Base-by-base conservation (phyloP, 2,113 vertebrate species). In the Patagioenas fasciata region DNA sequence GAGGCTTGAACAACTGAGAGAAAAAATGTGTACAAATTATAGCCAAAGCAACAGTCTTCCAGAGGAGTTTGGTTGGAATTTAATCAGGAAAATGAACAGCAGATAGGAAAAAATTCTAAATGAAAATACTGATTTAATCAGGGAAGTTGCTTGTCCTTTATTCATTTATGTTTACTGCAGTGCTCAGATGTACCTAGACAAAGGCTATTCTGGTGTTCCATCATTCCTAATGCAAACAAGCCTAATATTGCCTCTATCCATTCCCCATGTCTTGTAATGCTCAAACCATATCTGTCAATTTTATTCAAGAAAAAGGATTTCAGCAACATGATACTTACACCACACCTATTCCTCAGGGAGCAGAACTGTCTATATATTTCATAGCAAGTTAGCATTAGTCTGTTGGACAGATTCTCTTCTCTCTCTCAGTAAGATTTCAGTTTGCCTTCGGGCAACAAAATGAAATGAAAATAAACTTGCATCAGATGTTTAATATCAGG, bases 381-480 rank as follows among this genome's bases (percentile, higher is more conserved):
- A 95, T 40, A 66, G 5, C 65, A 64, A 25, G 20, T 94, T 85
- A 93, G 4, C 36, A 53, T 93, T 88, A 94, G 34, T 62, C 38
- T 87, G 31, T 51, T 85, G 85, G 54, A 90, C 64, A 78, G 40
- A 38, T 91, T 94, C 15, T 82, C 32, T 70, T 80, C 21, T 70
- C 42, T 89, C 88, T 85, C 13, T 54, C 29, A 94, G 32, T 47
- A 91, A 80, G 56, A 88, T 82, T 94, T 91, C 42, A 58, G 18
- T 78, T 90, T 93, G 36, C 38, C 93, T 53, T 83, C 16, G 8
- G 75, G 94, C 56, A 88, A 94, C 44, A 47, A 91, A 91, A 83
- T 78, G 61, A 90, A 77, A 93, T 80, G 38, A 95, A 97, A 91
- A 93, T 78, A 85, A 94, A 78, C 34, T 83, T 83, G 13, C 38